phyloP scores from a whole-genome alignment of 1,140 invertebrate species.

The Augochlora pura region DNA sequence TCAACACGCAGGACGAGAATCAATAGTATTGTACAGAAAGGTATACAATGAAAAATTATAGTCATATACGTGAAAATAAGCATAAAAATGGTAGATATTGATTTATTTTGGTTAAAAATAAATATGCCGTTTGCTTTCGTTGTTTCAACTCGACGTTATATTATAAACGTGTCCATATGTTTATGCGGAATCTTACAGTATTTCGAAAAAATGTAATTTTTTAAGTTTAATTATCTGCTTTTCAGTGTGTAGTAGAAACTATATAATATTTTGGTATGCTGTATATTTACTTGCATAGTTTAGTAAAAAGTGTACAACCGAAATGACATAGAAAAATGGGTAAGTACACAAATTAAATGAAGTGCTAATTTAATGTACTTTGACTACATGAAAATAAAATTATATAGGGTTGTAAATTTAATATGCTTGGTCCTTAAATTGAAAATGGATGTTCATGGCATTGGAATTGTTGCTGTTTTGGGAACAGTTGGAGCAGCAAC shows the following conservation, averaged over 20 bases:
- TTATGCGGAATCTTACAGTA: background rate
- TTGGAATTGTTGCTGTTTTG: constrained; percentile 67
- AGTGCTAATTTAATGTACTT: background rate
- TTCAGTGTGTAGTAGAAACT: background rate
- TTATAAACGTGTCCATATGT: background rate
- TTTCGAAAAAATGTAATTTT: background rate
- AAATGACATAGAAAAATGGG: background rate
- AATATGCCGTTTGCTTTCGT: background rate
- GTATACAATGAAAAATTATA: background rate
- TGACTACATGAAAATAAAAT: background rate
- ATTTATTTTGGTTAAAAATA: background rate
- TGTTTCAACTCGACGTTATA: background rate
- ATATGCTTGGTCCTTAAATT: constrained; percentile 6
- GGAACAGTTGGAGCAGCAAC: constrained; percentile 69
- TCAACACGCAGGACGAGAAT: background rate
- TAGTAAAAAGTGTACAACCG: background rate
- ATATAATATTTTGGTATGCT: constrained; percentile 2
- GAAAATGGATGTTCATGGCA: constrained; percentile 67
- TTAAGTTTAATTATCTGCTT: background rate
- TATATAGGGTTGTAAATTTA: background rate
- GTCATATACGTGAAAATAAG: background rate
- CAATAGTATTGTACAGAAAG: background rate
- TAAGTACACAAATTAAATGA: constrained; percentile 3
- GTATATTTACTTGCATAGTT: background rate
- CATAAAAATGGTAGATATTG: background rate